These are phyloP conservation scores for Eurytoma californica DNA, from an alignment of 2,888 invertebrate genomes.

Conservation along the genomic window DNA sequence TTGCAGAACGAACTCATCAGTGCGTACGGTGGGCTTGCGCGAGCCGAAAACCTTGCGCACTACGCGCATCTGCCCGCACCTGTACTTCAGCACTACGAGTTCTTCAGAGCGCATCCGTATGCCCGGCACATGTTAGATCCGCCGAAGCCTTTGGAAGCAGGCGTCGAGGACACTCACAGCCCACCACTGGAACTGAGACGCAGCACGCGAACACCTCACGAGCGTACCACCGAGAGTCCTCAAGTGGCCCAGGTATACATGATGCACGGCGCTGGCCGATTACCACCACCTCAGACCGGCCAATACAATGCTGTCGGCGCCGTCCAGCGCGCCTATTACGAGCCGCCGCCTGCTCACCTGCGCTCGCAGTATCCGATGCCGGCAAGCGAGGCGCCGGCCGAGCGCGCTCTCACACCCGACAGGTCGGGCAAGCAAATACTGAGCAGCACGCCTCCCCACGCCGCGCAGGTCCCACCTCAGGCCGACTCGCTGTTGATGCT, in stretches of 20 bases:
- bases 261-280: conserved; percentile 75
- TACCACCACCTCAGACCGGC: conserved; percentile 62
- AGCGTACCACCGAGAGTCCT: conserved; percentile 83
- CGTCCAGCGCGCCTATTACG: conserved; percentile 75
- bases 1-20: conserved; percentile 78
- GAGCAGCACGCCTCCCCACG: conserved; percentile 75
- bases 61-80: conserved; percentile 78
- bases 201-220: conserved; percentile 74
- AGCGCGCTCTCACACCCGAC: conserved; percentile 77
- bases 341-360: conserved; percentile 81
- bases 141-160: conserved; percentile 77
- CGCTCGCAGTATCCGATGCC: conserved; percentile 72
- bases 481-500: conserved; percentile 89
- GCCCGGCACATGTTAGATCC: conserved; percentile 76
- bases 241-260: conserved; percentile 83
- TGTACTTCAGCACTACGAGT: conserved; percentile 77
- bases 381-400: conserved; percentile 70
- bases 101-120: conserved; percentile 77
- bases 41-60: conserved; percentile 75
- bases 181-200: conserved; percentile 85
- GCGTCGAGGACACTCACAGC: conserved; percentile 80
- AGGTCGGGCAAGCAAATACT: conserved; percentile 76
- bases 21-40: conserved; percentile 74
- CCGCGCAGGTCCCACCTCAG: conserved; percentile 85
- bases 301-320: conserved; percentile 71